Evolutionary conservation across 2,113 vertebrate genomes (phyloP).

Genomic region (Sorex araneus): DNA sequence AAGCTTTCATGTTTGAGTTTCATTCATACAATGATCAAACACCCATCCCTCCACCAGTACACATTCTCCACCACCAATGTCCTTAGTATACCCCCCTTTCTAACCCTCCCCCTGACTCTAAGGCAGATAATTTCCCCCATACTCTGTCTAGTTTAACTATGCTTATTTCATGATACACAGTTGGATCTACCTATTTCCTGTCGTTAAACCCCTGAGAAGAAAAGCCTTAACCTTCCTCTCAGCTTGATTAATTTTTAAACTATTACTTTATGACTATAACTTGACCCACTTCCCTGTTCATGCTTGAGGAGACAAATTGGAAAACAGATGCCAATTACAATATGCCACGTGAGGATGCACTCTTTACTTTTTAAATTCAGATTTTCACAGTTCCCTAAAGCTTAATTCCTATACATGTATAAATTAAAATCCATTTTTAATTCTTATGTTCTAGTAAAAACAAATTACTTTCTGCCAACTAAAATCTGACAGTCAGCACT

Average conservation of each 20-base stretch:
- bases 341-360: neutral
- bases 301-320: neutral
- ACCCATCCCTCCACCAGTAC: too few species aligned
- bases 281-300: neutral
- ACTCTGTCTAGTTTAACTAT: too few species aligned
- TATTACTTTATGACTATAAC: too few species aligned
- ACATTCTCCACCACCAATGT: too few species aligned
- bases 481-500: neutral
- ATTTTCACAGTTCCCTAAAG: neutral
- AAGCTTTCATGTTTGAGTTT: too few species aligned
- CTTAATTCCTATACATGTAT: neutral
- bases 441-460: slow-evolving; percentile 19
- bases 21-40: too few species aligned
- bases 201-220: neutral
- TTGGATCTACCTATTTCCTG: neutral
- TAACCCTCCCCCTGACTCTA: too few species aligned
- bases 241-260: too few species aligned
- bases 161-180: neutral
- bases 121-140: too few species aligned
- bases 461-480: slow-evolving; percentile 40
- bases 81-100: too few species aligned
- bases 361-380: slow-evolving; percentile 17
- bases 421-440: slow-evolving; percentile 5
- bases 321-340: slow-evolving; percentile 6
- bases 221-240: too few species aligned